Percentiles rank a stretch among this genome's conserved stretches.
Evolutionary conservation across 2,888 invertebrate genomes (phyloP).

Genomic region (Petrolisthes cinctipes): DNA sequence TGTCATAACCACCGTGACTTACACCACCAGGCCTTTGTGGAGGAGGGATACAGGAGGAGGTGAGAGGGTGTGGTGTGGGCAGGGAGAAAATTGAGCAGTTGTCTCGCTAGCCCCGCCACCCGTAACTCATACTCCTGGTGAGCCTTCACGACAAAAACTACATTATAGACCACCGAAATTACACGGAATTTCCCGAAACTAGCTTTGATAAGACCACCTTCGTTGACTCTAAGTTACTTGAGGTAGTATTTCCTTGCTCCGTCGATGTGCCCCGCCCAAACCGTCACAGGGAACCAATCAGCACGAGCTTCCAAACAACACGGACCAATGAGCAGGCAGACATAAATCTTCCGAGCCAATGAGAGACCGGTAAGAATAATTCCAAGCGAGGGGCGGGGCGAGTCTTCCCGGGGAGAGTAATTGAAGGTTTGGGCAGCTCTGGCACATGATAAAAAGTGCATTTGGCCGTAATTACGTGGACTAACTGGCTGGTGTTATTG

Average conservation of each 20-base stretch:
- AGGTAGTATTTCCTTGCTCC: slow-evolving; percentile 21
- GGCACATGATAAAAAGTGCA: slow-evolving; percentile 51
- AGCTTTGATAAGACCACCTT: slow-evolving; percentile 45
- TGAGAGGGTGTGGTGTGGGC: not conserved
- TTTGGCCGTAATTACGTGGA: slow-evolving; percentile 37
- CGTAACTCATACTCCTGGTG: slow-evolving; percentile 27
- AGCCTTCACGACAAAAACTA: slow-evolving; percentile 26
- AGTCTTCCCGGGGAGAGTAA: slow-evolving; percentile 16
- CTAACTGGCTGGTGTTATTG: slow-evolving; percentile 43
- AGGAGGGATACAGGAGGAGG: not conserved
- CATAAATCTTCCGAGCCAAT: slow-evolving; percentile 41
- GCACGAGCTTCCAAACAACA: not conserved
- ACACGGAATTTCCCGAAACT: slow-evolving; percentile 41
- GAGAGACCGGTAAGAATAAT: slow-evolving; percentile 30
- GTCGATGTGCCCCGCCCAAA: slow-evolving; percentile 35
- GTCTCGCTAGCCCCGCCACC: not conserved
- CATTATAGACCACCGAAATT: slow-evolving; percentile 41
- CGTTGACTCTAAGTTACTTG: slow-evolving; percentile 28
- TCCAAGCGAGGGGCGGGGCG: slow-evolving; percentile 19
- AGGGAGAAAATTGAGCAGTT: slow-evolving; percentile 17
- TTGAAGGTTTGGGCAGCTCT: slow-evolving; percentile 34
- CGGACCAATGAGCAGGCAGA: slow-evolving; percentile 2
- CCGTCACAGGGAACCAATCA: not conserved
- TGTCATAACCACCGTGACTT: not conserved
- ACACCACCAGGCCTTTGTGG: not conserved